Evolutionary conservation across 2,113 vertebrate genomes (phyloP).

Genomic region (Pelodiscus sinensis): DNA sequence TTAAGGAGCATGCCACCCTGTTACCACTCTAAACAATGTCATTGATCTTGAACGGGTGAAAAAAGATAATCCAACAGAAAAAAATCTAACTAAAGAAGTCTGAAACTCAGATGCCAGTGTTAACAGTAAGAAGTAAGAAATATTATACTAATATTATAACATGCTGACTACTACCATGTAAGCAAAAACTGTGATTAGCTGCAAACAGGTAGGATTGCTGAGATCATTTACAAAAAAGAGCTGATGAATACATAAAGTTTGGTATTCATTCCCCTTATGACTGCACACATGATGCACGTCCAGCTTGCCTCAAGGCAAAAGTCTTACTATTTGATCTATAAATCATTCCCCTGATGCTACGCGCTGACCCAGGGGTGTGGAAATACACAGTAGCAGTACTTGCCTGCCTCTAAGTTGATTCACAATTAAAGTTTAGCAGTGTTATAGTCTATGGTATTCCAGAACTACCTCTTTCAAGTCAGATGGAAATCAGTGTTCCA

Average conservation of each 20-base stretch:
- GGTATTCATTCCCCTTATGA: background rate
- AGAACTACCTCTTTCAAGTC: background rate
- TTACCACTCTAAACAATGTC: background rate
- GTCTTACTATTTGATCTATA: background rate
- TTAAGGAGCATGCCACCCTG: background rate
- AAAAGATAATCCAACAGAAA: background rate
- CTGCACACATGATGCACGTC: background rate
- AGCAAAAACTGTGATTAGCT: background rate
- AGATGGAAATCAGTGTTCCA: background rate
- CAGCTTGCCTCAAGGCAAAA: background rate
- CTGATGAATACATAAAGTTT: conserved; percentile 14
- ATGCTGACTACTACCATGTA: background rate
- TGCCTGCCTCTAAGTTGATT: background rate
- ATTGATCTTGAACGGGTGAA: background rate
- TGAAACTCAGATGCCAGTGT: background rate
- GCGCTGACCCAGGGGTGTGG: background rate
- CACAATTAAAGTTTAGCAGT: background rate
- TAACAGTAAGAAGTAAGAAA: conserved; percentile 10
- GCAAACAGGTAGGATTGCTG: conserved; percentile 21
- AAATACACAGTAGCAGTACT: background rate
- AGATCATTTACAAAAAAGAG: background rate
- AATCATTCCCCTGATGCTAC: background rate
- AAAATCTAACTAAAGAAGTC: background rate
- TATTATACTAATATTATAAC: conserved; percentile 8
- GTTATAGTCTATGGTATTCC: background rate